A percentile compares a stretch with the other conserved stretches of the same genome.
Evolutionary conservation across 2,797 vertebrate species (phyloP).

Genomic region (Tadarida brasiliensis): DNA sequence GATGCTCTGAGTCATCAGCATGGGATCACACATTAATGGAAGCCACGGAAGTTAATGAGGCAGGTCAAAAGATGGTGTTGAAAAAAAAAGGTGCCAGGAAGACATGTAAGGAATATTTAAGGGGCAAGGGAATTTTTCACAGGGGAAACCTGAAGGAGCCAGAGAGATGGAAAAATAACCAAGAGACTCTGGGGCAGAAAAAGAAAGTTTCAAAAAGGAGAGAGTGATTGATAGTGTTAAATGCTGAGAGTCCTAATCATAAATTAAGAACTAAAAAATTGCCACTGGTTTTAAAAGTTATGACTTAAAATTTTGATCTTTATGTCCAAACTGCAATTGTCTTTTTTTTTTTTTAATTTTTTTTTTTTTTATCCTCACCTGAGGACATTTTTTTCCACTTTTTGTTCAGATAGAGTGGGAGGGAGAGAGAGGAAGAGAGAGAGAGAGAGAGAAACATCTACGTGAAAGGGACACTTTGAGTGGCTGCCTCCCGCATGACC

Average conservation of each 20-base stretch:
- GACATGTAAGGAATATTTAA: not conserved
- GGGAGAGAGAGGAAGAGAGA: too few relatives aligned
- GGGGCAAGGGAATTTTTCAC: not conserved
- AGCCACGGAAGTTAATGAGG: not conserved
- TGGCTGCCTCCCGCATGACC: too few relatives aligned
- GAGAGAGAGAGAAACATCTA: too few relatives aligned
- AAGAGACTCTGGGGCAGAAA: not conserved
- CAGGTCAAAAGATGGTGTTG: not conserved
- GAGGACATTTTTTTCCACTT: too few relatives aligned
- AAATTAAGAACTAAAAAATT: constrained; percentile 29
- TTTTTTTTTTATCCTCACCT: too few relatives aligned
- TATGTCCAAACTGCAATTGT: not conserved
- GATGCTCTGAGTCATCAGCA: not conserved
- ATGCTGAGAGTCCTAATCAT: not conserved
- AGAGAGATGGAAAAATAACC: not conserved
- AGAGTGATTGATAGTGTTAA: not conserved
- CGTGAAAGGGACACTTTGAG: too few relatives aligned
- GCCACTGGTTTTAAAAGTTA: not conserved
- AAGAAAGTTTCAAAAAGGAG: not conserved
- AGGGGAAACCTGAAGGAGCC: not conserved
- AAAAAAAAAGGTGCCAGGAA: not conserved
- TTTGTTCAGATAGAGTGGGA: too few relatives aligned
- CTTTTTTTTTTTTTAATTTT: too few relatives aligned
- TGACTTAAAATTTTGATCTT: constrained; percentile 1
- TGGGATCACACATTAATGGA: not conserved